Percentiles rank a stretch among this genome's conserved stretches.
Evolutionary conservation across 2,888 invertebrate genomes (phyloP).

Genomic region (Clepsis dumicolana): DNA sequence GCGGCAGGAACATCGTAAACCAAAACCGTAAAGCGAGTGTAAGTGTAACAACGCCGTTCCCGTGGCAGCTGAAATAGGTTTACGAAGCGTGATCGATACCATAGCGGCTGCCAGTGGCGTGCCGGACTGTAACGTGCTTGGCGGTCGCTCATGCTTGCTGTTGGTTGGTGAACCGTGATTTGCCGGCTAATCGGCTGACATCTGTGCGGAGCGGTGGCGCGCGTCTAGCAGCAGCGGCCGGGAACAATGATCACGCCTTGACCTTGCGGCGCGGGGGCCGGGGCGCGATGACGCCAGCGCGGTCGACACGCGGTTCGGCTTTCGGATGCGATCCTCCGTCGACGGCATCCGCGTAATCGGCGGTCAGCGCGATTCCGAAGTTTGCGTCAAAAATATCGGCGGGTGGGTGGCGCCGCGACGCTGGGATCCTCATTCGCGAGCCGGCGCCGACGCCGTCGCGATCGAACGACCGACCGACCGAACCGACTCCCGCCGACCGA

Average conservation of each 20-base stretch:
- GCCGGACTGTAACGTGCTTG: conserved; percentile 49
- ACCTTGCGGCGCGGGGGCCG: conserved; percentile 82
- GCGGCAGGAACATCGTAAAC: conserved; percentile 58
- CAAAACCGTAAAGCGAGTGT: conserved; percentile 10
- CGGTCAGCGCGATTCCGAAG: conserved; percentile 78
- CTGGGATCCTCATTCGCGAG: conserved; percentile 76
- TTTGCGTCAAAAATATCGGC: conserved; percentile 79
- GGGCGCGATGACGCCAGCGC: conserved; percentile 82
- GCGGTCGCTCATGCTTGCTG: conserved; percentile 44
- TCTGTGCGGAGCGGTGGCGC: conserved; percentile 60
- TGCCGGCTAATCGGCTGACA: conserved; percentile 59
- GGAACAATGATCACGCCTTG: conserved; percentile 83
- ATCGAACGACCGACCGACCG: conserved; percentile 84
- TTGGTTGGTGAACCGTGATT: conserved; percentile 52
- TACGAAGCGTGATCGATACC: conserved; percentile 81
- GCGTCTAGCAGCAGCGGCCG: conserved; percentile 67
- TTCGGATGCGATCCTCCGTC: conserved; percentile 85
- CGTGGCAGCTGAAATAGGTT: conserved; percentile 77
- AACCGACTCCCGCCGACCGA: conserved; percentile 77
- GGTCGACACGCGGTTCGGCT: conserved; percentile 80
- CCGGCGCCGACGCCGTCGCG: conserved; percentile 85
- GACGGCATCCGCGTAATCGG: conserved; percentile 84
- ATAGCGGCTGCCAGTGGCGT: conserved; percentile 56
- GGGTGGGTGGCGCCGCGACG: conserved; percentile 77
- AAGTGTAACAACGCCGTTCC: conserved; percentile 63